A percentile compares a stretch with the other conserved stretches of the same genome.
phyloP scores from a whole-genome alignment of 2,888 invertebrate species.

The Nasonia oneida region DNA sequence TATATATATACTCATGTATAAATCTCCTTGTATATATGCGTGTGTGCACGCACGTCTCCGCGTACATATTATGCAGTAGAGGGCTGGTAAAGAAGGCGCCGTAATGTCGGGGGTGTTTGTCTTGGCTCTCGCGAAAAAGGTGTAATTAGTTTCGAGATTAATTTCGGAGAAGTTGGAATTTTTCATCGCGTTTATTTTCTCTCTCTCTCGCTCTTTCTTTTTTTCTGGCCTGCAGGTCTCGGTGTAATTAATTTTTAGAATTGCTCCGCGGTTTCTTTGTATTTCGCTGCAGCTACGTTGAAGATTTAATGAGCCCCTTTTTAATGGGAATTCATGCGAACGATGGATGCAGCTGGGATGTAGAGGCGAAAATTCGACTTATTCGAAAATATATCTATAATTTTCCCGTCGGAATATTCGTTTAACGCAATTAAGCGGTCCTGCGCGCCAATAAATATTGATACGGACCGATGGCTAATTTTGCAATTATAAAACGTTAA shows the following conservation, averaged over 20 bases:
- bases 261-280: no score
- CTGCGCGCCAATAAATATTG: background rate
- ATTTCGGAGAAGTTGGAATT: background rate
- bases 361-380: no score
- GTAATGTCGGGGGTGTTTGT: background rate
- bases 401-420: background rate
- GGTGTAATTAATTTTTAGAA: background rate
- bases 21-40: background rate
- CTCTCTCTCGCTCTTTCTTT: background rate
- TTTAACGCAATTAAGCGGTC: background rate
- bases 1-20: background rate
- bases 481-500: background rate
- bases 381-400: background rate
- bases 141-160: slow-evolving; percentile 30
- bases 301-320: no score
- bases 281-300: no score
- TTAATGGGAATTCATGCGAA: no score
- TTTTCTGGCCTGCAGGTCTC: background rate
- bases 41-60: background rate
- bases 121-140: background rate
- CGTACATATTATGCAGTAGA: slow-evolving; percentile 12
- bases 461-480: background rate
- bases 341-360: background rate
- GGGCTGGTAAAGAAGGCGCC: background rate
- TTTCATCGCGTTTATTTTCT: background rate